These are phyloP conservation scores for Fringilla coelebs DNA, from an alignment of 2,797 vertebrate species.

Conservation along the genomic window DNA sequence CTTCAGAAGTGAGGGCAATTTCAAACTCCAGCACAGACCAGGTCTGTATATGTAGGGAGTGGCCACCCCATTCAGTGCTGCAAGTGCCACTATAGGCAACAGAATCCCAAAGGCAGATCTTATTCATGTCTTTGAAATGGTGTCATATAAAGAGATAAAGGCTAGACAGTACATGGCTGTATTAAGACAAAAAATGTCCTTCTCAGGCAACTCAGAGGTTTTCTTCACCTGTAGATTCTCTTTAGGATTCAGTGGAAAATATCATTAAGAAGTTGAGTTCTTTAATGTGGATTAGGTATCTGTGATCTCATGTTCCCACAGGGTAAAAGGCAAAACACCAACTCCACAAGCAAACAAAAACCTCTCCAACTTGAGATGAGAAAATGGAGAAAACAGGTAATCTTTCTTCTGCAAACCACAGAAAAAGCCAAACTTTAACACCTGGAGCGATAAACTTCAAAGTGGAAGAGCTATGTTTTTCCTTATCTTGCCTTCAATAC, in stretches of 20 bases:
- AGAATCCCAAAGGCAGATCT: background rate
- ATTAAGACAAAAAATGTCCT: background rate
- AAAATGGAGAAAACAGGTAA: background rate
- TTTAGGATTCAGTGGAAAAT: background rate
- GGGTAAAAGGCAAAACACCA: background rate
- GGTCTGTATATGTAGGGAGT: background rate
- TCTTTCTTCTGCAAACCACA: background rate
- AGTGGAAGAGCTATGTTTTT: background rate
- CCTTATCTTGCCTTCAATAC: background rate
- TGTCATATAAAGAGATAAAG: background rate
- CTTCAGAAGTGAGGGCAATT: background rate
- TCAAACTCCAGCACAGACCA: background rate
- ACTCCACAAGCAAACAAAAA: background rate
- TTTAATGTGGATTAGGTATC: background rate
- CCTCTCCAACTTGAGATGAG: background rate
- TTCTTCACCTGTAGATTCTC: background rate
- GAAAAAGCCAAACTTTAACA: background rate
- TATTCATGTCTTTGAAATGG: background rate
- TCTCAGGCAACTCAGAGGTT: background rate
- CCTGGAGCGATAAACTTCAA: background rate
- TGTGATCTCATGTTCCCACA: background rate
- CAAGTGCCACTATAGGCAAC: background rate
- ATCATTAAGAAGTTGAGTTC: background rate
- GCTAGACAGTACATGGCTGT: background rate
- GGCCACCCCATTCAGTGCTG: background rate